Conservation (phyloP, 2,888 invertebrate species). For the Andrena chrysosceles region DNA sequence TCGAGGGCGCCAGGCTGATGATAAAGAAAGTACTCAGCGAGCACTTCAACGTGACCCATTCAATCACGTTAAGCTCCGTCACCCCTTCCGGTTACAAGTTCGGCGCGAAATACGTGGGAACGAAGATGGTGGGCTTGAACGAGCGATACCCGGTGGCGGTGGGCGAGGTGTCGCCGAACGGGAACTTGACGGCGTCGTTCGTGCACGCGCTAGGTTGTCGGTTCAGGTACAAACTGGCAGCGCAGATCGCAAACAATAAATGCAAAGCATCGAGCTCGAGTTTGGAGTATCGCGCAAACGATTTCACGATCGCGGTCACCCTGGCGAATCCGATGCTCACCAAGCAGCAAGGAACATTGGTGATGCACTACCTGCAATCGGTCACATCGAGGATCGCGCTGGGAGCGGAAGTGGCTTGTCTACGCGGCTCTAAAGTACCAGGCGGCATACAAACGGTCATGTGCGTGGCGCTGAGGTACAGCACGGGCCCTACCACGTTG, state of each 20-base stretch:
- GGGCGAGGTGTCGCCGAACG: slow-evolving; percentile 80
- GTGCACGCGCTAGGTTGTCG: slow-evolving; percentile 80
- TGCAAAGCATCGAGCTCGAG: slow-evolving; percentile 74
- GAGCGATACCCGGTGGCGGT: slow-evolving; percentile 79
- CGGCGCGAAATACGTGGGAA: slow-evolving; percentile 77
- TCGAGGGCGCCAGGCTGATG: slow-evolving; percentile 79
- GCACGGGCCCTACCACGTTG: slow-evolving; percentile 88
- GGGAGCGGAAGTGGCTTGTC: slow-evolving; percentile 80
- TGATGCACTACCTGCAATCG: slow-evolving; percentile 80
- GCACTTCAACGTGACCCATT: slow-evolving; percentile 78
- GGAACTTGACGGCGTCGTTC: slow-evolving; percentile 78
- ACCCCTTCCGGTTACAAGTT: slow-evolving; percentile 81
- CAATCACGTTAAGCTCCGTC: slow-evolving; percentile 76
- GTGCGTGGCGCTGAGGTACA: slow-evolving; percentile 83
- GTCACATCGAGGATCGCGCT: slow-evolving; percentile 81
- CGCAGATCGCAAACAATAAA: slow-evolving; percentile 75
- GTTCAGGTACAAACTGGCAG: slow-evolving; percentile 75
- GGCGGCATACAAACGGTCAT: slow-evolving; percentile 75
- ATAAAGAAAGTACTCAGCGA: slow-evolving; percentile 77
- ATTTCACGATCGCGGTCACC: slow-evolving; percentile 77
- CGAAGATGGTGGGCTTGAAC: slow-evolving; percentile 75
- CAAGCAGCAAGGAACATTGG: slow-evolving; percentile 77
- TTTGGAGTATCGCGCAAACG: slow-evolving; percentile 81
- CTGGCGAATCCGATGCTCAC: slow-evolving; percentile 76
- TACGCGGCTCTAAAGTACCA: slow-evolving; percentile 72